A percentile compares a stretch with the other conserved stretches of the same genome.
Conservation (phyloP, 2,888 invertebrate species). For the Junonia oenone region DNA sequence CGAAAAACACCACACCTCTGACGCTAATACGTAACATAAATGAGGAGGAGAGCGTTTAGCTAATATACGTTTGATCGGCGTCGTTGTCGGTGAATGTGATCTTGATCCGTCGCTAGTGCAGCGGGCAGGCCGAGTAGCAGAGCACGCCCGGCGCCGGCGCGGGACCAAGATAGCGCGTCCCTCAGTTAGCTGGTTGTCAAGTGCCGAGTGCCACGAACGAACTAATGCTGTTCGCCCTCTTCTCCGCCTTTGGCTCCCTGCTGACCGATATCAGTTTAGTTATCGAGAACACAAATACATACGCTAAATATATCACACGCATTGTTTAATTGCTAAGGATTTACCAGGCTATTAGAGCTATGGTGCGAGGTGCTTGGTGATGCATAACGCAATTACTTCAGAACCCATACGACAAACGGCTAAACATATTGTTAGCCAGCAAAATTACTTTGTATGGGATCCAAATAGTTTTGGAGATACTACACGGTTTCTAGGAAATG, state of each 20-base stretch:
- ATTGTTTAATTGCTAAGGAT: neutral
- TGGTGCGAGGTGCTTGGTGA: conserved; percentile 68
- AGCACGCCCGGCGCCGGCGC: conserved; percentile 43
- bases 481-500: conserved; percentile 27
- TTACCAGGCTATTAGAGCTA: conserved; percentile 33
- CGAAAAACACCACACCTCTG: conserved; percentile 63
- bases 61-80: conserved; percentile 31
- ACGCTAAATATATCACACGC: neutral
- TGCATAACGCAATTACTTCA: conserved; percentile 34
- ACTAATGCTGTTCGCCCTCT: conserved; percentile 92
- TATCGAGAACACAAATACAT: neutral
- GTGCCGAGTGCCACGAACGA: conserved; percentile 87
- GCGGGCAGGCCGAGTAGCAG: conserved; percentile 36
- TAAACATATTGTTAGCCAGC: conserved; percentile 2
- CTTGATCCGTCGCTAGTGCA: conserved; percentile 53
- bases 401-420: conserved; percentile 32
- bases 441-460: conserved; percentile 21
- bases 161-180: conserved; percentile 69
- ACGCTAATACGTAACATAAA: conserved; percentile 47
- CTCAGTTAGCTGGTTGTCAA: conserved; percentile 83
- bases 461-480: conserved; percentile 29
- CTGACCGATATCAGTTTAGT: conserved; percentile 26
- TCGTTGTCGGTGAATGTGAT: conserved; percentile 36
- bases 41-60: conserved; percentile 44
- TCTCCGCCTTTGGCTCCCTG: conserved; percentile 91